Percentiles rank a stretch among this genome's conserved stretches.
Evolutionary conservation across 2,888 invertebrate genomes (phyloP).

Genomic region (Trachelus iudaicus): DNA sequence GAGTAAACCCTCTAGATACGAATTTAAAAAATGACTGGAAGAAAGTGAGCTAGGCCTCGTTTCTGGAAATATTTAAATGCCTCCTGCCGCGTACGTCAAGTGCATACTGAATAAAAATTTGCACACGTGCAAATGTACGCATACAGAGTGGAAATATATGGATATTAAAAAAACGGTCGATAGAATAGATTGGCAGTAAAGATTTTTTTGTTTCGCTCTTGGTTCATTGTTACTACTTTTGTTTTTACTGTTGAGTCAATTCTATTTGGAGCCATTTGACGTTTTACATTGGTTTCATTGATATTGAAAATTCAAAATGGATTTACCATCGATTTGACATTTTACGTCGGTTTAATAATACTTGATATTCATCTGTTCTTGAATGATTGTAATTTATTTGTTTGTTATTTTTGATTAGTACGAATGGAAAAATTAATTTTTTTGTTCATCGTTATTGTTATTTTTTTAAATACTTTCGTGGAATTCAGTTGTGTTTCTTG

Average conservation of each 20-base stretch:
- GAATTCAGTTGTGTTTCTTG: too few relatives aligned
- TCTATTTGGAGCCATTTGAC: neutral
- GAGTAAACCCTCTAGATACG: constrained; percentile 23
- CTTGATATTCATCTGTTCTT: neutral
- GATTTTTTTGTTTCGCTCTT: neutral
- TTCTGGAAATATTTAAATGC: neutral
- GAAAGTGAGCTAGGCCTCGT: neutral
- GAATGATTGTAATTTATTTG: neutral
- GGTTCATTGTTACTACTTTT: neutral
- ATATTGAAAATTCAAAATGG: neutral
- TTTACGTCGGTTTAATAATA: neutral
- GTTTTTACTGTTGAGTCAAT: neutral
- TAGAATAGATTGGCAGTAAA: neutral
- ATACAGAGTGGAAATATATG: neutral
- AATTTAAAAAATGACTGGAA: constrained; percentile 15
- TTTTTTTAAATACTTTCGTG: neutral
- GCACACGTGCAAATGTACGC: neutral
- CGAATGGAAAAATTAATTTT: neutral
- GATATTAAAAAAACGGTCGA: neutral
- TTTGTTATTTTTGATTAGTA: neutral
- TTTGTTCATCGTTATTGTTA: neutral
- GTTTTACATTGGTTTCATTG: neutral
- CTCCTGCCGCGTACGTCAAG: neutral
- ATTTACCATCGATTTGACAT: neutral
- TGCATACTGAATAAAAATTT: neutral